Evolutionary conservation across 2,888 invertebrate species (phyloP).

Genomic region (Leptopilina myrica): DNA sequence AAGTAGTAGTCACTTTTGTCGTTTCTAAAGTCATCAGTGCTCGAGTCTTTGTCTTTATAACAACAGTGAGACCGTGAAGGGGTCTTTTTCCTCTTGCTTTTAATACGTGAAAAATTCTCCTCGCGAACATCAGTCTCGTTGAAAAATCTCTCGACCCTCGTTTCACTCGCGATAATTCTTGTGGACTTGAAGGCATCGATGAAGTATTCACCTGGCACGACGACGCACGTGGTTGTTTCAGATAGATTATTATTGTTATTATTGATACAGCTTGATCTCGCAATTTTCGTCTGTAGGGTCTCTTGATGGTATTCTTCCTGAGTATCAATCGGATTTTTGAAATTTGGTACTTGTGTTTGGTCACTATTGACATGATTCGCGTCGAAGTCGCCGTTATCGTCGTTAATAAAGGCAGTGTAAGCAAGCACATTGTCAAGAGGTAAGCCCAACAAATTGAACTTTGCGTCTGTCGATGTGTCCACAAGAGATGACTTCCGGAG

Average conservation of each 20-base stretch:
- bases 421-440: conserved; percentile 61
- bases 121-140: conserved; percentile 41
- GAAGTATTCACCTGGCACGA: conserved; percentile 29
- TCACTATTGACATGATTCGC: conserved; percentile 32
- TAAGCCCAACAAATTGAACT: conserved; percentile 38
- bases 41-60: conserved; percentile 37
- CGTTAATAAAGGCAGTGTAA: conserved; percentile 67
- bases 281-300: conserved; percentile 3
- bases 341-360: background rate
- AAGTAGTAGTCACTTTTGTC: conserved; percentile 31
- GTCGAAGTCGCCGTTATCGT: conserved; percentile 51
- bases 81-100: conserved; percentile 26
- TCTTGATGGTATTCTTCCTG: background rate
- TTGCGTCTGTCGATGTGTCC: conserved; percentile 26
- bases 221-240: conserved; percentile 39
- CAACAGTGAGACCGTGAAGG: conserved; percentile 14
- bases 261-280: background rate
- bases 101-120: conserved; percentile 31
- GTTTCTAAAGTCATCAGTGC: conserved; percentile 36
- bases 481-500: conserved; percentile 15
- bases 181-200: conserved; percentile 29
- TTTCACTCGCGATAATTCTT: conserved; percentile 30
- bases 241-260: conserved; percentile 15
- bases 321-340: conserved; percentile 16
- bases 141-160: conserved; percentile 32